These are phyloP conservation scores for Mesochorus sp. DNA, from an alignment of 2,888 invertebrate genomes.

Conservation along the genomic window DNA sequence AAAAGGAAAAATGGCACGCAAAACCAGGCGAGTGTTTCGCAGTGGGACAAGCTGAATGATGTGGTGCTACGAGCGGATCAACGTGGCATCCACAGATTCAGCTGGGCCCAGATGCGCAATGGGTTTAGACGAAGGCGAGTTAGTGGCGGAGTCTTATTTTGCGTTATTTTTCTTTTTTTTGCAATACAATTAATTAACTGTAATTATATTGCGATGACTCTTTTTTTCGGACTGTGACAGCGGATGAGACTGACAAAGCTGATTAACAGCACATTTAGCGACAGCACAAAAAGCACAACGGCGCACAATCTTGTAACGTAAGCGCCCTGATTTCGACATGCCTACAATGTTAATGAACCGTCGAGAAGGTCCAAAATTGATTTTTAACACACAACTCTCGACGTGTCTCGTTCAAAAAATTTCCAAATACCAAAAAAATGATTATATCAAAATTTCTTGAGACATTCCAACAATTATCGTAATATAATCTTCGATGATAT, in stretches of 20 bases:
- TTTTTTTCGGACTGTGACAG: too few relatives aligned
- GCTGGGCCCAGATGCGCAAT: slow-evolving; percentile 79
- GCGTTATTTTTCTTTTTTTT: not conserved
- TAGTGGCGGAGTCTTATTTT: slow-evolving; percentile 65
- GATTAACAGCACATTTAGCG: not conserved
- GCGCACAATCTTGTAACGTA: too few relatives aligned
- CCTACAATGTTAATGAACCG: too few relatives aligned
- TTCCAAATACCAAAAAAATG: not conserved
- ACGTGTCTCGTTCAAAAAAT: not conserved
- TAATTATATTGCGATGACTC: not conserved
- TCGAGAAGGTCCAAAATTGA: too few relatives aligned
- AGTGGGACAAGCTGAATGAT: slow-evolving; percentile 87
- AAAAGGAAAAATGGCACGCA: slow-evolving; percentile 30
- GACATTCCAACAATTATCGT: too few relatives aligned
- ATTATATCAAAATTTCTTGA: not conserved
- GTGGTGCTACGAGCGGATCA: slow-evolving; percentile 86
- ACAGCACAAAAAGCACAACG: too few relatives aligned
- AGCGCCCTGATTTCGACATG: too few relatives aligned
- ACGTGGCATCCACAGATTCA: slow-evolving; percentile 86
- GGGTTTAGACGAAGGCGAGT: slow-evolving; percentile 68
- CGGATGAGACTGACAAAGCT: too few relatives aligned
- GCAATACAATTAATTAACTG: slow-evolving; percentile 22
- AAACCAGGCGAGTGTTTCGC: slow-evolving; percentile 70
- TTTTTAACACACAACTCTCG: too few relatives aligned
- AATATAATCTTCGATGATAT: too few relatives aligned